Evolutionary conservation across 2,113 vertebrate genomes (phyloP).

Genomic region (Camelus bactrianus): DNA sequence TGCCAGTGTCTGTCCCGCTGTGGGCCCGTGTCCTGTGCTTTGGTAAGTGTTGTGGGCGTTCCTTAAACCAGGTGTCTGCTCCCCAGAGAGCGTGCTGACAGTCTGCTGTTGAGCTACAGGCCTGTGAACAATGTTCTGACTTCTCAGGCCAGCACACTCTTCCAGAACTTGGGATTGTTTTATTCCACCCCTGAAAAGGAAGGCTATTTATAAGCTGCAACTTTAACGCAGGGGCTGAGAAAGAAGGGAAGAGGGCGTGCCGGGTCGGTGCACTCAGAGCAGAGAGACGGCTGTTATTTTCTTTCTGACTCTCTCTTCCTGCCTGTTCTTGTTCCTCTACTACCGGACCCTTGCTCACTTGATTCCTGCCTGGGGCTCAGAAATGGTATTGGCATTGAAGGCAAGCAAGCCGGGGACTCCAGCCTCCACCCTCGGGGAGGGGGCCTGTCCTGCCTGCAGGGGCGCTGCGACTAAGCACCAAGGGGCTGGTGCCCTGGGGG

Average conservation of each 20-base stretch:
- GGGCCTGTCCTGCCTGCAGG: background rate
- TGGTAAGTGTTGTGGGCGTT: rapidly evolving
- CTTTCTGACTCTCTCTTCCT: background rate
- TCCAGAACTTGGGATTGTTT: background rate
- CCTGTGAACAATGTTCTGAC: rapidly evolving
- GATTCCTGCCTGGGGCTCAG: background rate
- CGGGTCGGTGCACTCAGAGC: rapidly evolving
- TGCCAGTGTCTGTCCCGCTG: rapidly evolving
- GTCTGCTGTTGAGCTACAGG: rapidly evolving
- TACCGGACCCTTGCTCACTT: rapidly evolving
- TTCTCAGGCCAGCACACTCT: background rate
- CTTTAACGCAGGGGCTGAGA: background rate
- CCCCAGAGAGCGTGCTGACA: rapidly evolving
- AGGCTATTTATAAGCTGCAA: background rate
- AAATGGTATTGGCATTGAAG: rapidly evolving
- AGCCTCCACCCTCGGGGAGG: background rate
- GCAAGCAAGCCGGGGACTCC: background rate
- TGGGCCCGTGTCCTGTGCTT: rapidly evolving
- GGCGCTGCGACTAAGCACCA: rapidly evolving
- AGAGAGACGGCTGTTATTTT: rapidly evolving
- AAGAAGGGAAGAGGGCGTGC: background rate
- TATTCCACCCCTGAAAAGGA: rapidly evolving
- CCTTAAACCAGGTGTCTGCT: background rate
- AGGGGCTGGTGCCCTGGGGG: background rate
- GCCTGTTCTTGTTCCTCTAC: background rate